These are phyloP conservation scores for Stylophora pistillata DNA, from an alignment of 64 coral and sea anemone species.

Conservation along the genomic window DNA sequence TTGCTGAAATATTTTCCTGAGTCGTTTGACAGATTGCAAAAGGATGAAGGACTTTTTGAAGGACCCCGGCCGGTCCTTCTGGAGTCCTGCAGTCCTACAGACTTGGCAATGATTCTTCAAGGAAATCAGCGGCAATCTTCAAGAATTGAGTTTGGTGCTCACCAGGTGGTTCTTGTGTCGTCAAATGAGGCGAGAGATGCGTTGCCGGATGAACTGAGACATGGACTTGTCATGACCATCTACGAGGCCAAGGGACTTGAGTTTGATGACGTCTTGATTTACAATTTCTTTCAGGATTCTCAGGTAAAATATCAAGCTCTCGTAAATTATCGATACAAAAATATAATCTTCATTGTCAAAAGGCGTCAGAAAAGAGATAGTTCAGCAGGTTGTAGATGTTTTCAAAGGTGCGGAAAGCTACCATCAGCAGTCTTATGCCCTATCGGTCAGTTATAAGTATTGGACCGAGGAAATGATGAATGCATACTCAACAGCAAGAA, in stretches of 20 bases:
- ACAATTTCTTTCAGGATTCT: constrained; percentile 81
- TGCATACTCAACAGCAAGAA: too few species aligned
- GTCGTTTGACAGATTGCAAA: constrained; percentile 88
- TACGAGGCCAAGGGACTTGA: constrained; percentile 81
- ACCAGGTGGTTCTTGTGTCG: constrained; percentile 71
- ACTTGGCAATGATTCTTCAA: constrained; percentile 71
- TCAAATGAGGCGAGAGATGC: constrained; percentile 66
- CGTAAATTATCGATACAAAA: too few species aligned
- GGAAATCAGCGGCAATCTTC: constrained; percentile 67
- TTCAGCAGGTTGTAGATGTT: too few species aligned
- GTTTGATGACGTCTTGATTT: constrained; percentile 81
- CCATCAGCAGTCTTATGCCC: too few species aligned
- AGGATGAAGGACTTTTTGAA: constrained; percentile 94
- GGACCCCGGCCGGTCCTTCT: constrained; percentile 76
- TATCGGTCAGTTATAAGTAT: too few species aligned
- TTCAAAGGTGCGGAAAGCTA: too few species aligned
- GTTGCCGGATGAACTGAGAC: constrained; percentile 62
- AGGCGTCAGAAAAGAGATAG: too few species aligned
- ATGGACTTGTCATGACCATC: constrained; percentile 77
- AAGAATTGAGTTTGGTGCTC: constrained; percentile 76
- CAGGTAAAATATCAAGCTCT: constrained; percentile 34
- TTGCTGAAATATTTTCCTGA: constrained; percentile 90
- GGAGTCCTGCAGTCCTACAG: constrained; percentile 64
- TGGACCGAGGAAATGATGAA: too few species aligned
- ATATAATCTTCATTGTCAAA: too few species aligned